Percentiles rank a stretch among this genome's conserved stretches.
Conservation (phyloP, 2,797 vertebrate species). For the Alcedo quadribrachys region DNA sequence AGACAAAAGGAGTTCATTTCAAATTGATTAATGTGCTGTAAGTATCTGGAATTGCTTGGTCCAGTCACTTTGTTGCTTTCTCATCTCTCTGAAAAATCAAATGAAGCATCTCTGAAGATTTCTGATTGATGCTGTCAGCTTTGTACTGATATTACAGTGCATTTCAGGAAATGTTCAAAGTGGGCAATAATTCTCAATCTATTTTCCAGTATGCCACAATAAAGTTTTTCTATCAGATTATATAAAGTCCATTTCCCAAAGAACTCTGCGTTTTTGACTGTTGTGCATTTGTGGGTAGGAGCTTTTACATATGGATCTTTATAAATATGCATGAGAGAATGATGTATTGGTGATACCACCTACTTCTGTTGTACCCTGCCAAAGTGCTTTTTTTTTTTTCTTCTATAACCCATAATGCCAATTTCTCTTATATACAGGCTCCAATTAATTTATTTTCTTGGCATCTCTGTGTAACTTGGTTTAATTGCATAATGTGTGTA, state of each 20-base stretch:
- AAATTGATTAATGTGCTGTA: slow-evolving; percentile 74
- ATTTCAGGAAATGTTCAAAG: slow-evolving; percentile 65
- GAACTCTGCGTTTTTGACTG: slow-evolving; percentile 11
- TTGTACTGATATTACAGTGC: slow-evolving; percentile 51
- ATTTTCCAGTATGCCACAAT: slow-evolving; percentile 52
- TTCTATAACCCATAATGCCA: neutral
- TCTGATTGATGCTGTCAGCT: slow-evolving; percentile 73
- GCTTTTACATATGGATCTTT: neutral
- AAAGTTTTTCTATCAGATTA: slow-evolving; percentile 44
- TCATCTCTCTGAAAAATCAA: slow-evolving; percentile 76
- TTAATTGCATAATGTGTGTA: neutral
- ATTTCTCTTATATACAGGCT: neutral
- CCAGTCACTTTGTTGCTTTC: slow-evolving; percentile 71
- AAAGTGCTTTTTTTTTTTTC: neutral
- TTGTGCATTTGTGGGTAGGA: slow-evolving; percentile 5
- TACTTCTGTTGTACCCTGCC: neutral
- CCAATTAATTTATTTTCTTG: neutral
- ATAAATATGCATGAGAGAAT: neutral
- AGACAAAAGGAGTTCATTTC: slow-evolving; percentile 75
- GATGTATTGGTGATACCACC: neutral
- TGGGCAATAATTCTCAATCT: slow-evolving; percentile 52
- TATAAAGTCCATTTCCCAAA: slow-evolving; percentile 20
- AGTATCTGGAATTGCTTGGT: slow-evolving; percentile 74
- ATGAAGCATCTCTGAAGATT: slow-evolving; percentile 73
- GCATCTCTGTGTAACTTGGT: neutral